phyloP scores from a whole-genome alignment of 1,140 invertebrate genomes.

The Calliphora vicina region DNA sequence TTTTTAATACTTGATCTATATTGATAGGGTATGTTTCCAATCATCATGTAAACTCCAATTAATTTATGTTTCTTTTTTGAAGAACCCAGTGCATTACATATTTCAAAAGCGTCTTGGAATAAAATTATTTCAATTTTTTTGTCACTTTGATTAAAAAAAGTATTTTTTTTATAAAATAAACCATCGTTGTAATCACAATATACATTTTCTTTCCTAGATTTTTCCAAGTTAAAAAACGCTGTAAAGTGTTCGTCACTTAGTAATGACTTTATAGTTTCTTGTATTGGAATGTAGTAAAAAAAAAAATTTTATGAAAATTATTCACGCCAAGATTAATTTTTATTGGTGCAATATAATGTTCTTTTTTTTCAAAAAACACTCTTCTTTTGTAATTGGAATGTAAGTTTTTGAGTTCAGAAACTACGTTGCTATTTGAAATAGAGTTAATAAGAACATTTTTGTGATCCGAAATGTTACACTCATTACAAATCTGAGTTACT shows the following conservation, averaged over 20 bases:
- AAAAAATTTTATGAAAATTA: slow-evolving; percentile 16
- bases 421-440: neutral
- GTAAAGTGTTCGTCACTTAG: slow-evolving; percentile 10
- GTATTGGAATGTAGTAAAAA: slow-evolving; percentile 31
- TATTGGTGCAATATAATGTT: neutral
- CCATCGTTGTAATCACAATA: slow-evolving; percentile 35
- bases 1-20: slow-evolving; percentile 26
- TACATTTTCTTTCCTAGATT: neutral
- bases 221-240: slow-evolving; percentile 3
- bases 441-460: neutral
- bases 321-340: slow-evolving; percentile 19
- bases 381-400: neutral
- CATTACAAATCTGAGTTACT: neutral
- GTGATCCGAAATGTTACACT: neutral
- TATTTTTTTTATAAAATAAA: slow-evolving; percentile 19
- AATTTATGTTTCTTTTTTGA: slow-evolving; percentile 37
- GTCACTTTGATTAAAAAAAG: neutral
- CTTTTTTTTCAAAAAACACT: neutral
- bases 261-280: slow-evolving; percentile 14
- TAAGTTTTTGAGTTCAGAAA: neutral
- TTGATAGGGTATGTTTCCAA: slow-evolving; percentile 24
- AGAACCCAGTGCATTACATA: slow-evolving; percentile 27
- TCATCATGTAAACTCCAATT: slow-evolving; percentile 28
- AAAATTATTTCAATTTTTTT: slow-evolving; percentile 21
- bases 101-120: slow-evolving; percentile 36